Evolutionary conservation across 2,888 invertebrate species (phyloP).

Genomic region (Choristoneura rosaceana): DNA sequence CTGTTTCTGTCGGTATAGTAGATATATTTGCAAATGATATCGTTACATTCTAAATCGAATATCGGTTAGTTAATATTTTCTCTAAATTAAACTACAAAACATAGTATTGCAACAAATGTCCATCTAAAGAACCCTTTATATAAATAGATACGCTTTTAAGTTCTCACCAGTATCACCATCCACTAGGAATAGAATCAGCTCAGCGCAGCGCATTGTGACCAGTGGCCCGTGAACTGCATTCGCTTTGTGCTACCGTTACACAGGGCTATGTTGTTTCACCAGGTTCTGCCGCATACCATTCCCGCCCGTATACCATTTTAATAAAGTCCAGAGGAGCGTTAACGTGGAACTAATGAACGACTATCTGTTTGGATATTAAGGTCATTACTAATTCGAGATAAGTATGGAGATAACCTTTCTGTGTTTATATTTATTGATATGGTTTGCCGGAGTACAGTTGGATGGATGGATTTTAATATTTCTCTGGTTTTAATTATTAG

Average conservation of each 20-base stretch:
- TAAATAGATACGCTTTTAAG: constrained; percentile 6
- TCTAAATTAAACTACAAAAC: too few relatives aligned
- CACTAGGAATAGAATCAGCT: constrained; percentile 52
- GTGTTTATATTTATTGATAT: constrained; percentile 3
- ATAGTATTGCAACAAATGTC: not conserved
- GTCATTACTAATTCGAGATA: constrained; percentile 35
- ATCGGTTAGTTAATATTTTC: too few relatives aligned
- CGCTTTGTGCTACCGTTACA: constrained; percentile 54
- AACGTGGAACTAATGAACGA: constrained; percentile 34
- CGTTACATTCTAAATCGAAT: too few relatives aligned
- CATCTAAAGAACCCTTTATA: not conserved
- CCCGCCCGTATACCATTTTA: not conserved
- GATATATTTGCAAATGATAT: too few relatives aligned
- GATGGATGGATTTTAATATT: not conserved
- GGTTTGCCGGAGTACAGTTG: not conserved
- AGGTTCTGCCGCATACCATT: not conserved
- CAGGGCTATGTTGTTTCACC: constrained; percentile 8
- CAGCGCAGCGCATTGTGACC: constrained; percentile 56
- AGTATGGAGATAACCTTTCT: constrained; percentile 19
- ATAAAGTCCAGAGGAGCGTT: constrained; percentile 15
- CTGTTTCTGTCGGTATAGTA: too few relatives aligned
- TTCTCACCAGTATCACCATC: constrained; percentile 31
- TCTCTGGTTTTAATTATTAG: not conserved
- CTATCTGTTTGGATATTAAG: constrained; percentile 36
- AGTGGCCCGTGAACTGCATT: constrained; percentile 63